Base-by-base conservation (phyloP, 2,797 vertebrate species). In the Sebastes steindachneri region DNA sequence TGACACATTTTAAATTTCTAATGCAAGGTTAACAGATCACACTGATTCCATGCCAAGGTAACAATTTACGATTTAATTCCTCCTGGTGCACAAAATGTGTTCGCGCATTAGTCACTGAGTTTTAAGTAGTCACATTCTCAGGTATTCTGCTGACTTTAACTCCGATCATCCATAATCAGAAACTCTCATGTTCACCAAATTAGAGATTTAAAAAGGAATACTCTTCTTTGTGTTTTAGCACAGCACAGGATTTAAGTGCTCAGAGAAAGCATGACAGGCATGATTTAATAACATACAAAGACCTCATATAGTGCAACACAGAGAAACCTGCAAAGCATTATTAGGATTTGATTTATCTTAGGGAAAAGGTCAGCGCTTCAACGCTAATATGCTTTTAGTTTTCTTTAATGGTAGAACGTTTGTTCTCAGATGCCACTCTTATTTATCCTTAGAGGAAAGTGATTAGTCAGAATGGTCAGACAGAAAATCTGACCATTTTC, bases 1-100 rank as follows among this genome's bases (percentile, higher is more conserved):
- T 55, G 54, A 81, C 86, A 78, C 57, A 35, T 88, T 82, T 72
- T 70, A 14, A 14, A 87, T 85, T 53, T 74, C 26, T 54, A 53
- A 83, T 59, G n/a, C 0, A 26, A 79, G 41, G 76, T 86, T 74
- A 83, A 76, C 77, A 35, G 80, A 70, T 75, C 66, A 37, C 1
- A 21, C 41, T 35, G 73, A 73, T 73, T 70, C 48, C 11, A 33
- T 26, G 63, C 70, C 74, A 67, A 68, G 55, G 35, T 68, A 83
- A 57, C 41, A 23, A 64, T 15, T 4, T 58, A 17, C 31, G 21
- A 65, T 73, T 21, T 23, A 11, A 73, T 65, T 71, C 45, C 23
- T 45, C 7, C 35, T 1, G 21, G 14, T 62, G 9, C 60, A 58
- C 4, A 80, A 76, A 83, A 11, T 55, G 65, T 41, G 26, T 35